phyloP scores from a whole-genome alignment of 2,797 vertebrate genomes.

The Dallia pectoralis region DNA sequence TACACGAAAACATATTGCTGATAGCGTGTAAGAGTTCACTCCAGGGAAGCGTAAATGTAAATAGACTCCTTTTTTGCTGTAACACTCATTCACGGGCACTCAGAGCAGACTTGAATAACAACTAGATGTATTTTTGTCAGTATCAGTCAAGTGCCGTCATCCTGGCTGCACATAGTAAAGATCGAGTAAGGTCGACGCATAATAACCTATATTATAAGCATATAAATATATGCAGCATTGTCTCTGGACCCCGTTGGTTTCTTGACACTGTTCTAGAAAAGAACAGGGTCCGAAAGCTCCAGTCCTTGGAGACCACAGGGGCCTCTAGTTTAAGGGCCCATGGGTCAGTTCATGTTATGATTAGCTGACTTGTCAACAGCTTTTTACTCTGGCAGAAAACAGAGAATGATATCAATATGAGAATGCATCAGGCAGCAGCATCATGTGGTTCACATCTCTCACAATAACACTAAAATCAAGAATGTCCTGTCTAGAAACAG shows the following conservation, averaged over 20 bases:
- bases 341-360: neutral
- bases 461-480: neutral
- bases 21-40: neutral
- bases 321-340: neutral
- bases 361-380: neutral
- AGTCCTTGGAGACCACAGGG: too few species aligned
- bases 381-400: neutral
- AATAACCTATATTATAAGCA: neutral
- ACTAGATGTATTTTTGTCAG: neutral
- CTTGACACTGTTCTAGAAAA: neutral
- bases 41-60: neutral
- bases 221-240: neutral
- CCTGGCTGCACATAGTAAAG: neutral
- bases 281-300: neutral
- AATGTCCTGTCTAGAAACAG: neutral
- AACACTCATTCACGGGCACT: neutral
- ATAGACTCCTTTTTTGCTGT: neutral
- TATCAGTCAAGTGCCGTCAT: neutral
- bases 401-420: neutral
- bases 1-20: conserved; percentile 31
- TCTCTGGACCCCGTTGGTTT: neutral
- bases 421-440: too few species aligned
- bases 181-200: neutral
- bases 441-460: neutral
- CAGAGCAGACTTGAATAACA: conserved; percentile 1